Evolutionary conservation across 92 coral and sea anemone species (phyloP).

Genomic region (Zoanthus sansibaricus): DNA sequence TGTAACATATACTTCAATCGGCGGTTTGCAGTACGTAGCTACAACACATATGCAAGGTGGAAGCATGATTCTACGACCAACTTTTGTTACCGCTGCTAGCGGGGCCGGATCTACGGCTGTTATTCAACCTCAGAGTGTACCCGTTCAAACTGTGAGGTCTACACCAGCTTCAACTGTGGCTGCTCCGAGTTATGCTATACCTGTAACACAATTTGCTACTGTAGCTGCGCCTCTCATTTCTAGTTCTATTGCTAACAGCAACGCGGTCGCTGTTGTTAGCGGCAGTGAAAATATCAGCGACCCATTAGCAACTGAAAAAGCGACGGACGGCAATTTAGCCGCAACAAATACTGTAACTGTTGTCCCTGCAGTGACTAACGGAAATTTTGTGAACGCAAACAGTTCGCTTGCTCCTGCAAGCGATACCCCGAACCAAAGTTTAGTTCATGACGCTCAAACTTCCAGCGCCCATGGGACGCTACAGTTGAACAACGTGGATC

Average conservation of each 20-base stretch:
- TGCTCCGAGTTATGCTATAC: conserved; percentile 91
- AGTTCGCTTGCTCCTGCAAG: conserved; percentile 43
- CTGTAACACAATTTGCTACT: conserved; percentile 79
- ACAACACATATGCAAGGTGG: conserved; percentile 83
- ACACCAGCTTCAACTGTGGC: conserved; percentile 83
- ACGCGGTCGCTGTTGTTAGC: conserved; percentile 61
- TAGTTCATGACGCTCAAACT: conserved; percentile 32
- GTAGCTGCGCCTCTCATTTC: conserved; percentile 72
- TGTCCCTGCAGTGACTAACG: conserved; percentile 52
- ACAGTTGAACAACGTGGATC: conserved; percentile 12
- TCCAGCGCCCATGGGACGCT: conserved; percentile 39
- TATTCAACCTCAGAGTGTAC: conserved; percentile 66
- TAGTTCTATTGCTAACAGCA: conserved; percentile 73
- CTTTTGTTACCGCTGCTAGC: conserved; percentile 77
- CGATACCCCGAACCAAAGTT: conserved; percentile 21
- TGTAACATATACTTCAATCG: conserved; percentile 79
- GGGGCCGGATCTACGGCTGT: conserved; percentile 70
- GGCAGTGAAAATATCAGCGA: conserved; percentile 68
- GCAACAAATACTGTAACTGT: conserved; percentile 53
- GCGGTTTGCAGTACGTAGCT: conserved; percentile 78
- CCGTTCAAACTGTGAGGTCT: conserved; percentile 84
- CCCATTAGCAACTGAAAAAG: conserved; percentile 75
- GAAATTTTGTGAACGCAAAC: conserved; percentile 52
- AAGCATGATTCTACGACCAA: conserved; percentile 90
- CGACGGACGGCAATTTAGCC: conserved; percentile 70